Conservation (phyloP, 2,113 vertebrate genomes). For the Cyprinodon variegatus region DNA sequence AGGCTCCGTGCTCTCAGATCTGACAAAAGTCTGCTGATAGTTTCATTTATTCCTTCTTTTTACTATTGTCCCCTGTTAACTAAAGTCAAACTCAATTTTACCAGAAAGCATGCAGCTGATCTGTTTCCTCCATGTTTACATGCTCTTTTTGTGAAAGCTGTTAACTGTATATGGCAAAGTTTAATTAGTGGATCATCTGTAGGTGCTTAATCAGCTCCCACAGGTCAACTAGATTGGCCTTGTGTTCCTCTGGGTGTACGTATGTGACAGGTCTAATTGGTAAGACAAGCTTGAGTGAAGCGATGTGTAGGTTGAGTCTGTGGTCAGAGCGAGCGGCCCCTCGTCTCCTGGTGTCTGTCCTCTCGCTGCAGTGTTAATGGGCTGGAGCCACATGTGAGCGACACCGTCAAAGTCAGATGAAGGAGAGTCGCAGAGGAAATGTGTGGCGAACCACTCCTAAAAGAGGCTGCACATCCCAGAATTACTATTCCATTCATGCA, state of each 20-base stretch:
- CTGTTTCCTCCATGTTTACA: conserved; percentile 58
- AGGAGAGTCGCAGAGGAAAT: conserved; percentile 80
- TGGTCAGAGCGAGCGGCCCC: conserved; percentile 55
- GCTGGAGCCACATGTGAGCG: conserved; percentile 74
- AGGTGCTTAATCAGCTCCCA: conserved; percentile 67
- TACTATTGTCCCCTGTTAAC: conserved; percentile 73
- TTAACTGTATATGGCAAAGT: conserved; percentile 77
- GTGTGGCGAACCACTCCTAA: conserved; percentile 79
- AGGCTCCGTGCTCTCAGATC: conserved; percentile 50
- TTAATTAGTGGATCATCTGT: conserved; percentile 80
- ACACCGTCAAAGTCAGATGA: conserved; percentile 82
- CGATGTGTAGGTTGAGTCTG: conserved; percentile 24
- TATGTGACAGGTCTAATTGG: conserved; percentile 75
- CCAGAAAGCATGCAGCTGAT: conserved; percentile 69
- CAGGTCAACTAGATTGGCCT: conserved; percentile 60
- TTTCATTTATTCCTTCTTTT: conserved; percentile 60
- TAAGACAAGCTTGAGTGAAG: conserved; percentile 69
- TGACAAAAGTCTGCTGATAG: conserved; percentile 53
- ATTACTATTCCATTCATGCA: conserved; percentile 77
- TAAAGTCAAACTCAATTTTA: conserved; percentile 70
- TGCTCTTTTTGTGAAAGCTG: conserved; percentile 62
- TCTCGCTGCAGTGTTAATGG: conserved; percentile 80
- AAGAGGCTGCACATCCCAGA: conserved; percentile 78
- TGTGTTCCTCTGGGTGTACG: conserved; percentile 48
- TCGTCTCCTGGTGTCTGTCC: conserved; percentile 64